Evolutionary conservation across 1,140 invertebrate species (phyloP).

Genomic region (Cepaea nemoralis): DNA sequence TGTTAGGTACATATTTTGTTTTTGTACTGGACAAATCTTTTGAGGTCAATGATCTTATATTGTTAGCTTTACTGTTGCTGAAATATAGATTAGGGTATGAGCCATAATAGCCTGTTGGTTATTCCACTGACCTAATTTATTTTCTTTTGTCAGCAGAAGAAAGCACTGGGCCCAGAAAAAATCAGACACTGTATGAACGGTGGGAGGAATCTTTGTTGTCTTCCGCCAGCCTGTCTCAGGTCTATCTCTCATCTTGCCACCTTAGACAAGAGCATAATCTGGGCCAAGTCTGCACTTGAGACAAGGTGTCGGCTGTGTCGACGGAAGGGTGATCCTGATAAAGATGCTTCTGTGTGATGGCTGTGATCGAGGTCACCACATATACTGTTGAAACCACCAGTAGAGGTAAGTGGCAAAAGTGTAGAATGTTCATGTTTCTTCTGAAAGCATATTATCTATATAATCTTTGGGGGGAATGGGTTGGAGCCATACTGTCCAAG

Average conservation of each 20-base stretch:
- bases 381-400: slow-evolving; percentile 94
- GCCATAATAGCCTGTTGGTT: no score
- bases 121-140: no score
- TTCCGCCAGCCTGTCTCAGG: slow-evolving; percentile 84
- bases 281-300: slow-evolving; percentile 79
- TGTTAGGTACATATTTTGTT: no score
- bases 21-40: no score
- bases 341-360: slow-evolving; percentile 93
- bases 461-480: not conserved
- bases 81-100: no score
- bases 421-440: not conserved
- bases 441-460: no score
- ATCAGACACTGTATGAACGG: slow-evolving; percentile 75
- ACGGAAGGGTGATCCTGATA: slow-evolving; percentile 86
- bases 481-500: not conserved
- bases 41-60: no score
- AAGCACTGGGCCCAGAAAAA: slow-evolving; percentile 35
- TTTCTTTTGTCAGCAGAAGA: slow-evolving; percentile 47
- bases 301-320: slow-evolving; percentile 88
- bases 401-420: slow-evolving; percentile 70
- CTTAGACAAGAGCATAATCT: slow-evolving; percentile 73
- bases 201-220: slow-evolving; percentile 91
- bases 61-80: no score
- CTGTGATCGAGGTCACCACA: slow-evolving; percentile 92
- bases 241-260: slow-evolving; percentile 78